Percentiles rank a stretch among this genome's conserved stretches.
These are phyloP conservation scores for Scotopteryx bipunctaria DNA, from an alignment of 2,888 invertebrate genomes.

Conservation along the genomic window DNA sequence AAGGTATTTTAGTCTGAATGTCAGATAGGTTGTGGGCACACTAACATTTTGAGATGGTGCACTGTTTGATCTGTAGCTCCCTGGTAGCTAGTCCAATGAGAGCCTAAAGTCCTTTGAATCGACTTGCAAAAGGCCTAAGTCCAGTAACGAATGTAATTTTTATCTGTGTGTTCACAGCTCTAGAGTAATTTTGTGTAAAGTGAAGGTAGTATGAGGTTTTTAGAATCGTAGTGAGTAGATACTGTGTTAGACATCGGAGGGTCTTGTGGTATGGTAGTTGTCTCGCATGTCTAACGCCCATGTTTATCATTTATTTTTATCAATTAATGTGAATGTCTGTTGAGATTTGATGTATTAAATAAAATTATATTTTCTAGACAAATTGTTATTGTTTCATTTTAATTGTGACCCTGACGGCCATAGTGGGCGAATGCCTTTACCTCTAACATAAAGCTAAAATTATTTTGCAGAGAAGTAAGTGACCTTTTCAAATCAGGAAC, in stretches of 20 bases:
- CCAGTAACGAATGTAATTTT: conserved; percentile 34
- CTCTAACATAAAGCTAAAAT: background rate
- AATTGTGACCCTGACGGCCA: background rate
- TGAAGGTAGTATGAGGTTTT: conserved; percentile 47
- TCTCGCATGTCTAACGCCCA: conserved; percentile 48
- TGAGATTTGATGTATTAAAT: conserved; percentile 80
- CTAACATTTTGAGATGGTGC: conserved; percentile 20
- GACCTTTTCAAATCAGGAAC: conserved; percentile 44
- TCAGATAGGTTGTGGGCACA: conserved; percentile 65
- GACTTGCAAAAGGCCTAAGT: conserved; percentile 41
- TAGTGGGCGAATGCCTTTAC: background rate
- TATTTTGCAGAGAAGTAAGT: background rate
- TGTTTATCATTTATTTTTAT: conserved; percentile 63
- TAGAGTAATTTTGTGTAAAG: conserved; percentile 50
- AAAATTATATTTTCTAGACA: conserved; percentile 81
- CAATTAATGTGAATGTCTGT: conserved; percentile 74
- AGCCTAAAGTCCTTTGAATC: conserved; percentile 13
- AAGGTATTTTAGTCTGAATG: conserved; percentile 60
- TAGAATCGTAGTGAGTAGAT: conserved; percentile 50
- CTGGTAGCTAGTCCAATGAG: background rate
- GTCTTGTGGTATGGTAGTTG: conserved; percentile 53
- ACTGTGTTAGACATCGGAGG: conserved; percentile 44
- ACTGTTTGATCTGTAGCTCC: conserved; percentile 17
- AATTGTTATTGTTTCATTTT: conserved; percentile 42
- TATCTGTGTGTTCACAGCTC: conserved; percentile 58